phyloP scores from a whole-genome alignment of 2,888 invertebrate species.

The Eledona agricola region DNA sequence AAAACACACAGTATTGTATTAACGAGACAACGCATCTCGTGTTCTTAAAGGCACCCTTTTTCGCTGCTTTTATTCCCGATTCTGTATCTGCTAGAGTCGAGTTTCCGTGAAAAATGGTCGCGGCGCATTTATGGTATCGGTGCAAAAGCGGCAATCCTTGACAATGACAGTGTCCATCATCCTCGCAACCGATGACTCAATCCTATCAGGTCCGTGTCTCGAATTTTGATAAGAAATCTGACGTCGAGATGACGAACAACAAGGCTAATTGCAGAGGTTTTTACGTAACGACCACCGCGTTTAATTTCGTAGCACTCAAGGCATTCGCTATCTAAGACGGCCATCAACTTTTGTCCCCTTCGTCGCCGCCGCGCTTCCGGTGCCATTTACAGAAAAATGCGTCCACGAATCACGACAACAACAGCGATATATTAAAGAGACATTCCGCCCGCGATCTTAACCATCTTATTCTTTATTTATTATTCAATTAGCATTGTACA shows the following conservation, averaged over 20 bases:
- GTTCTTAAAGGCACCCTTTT: too few species aligned
- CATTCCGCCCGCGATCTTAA: conserved; percentile 9
- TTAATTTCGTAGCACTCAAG: conserved; percentile 5
- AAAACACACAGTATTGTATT: too few species aligned
- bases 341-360: conserved; percentile 19
- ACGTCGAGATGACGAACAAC: conserved; percentile 10
- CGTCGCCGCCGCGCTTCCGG: conserved; percentile 22
- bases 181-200: conserved; percentile 26
- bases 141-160: conserved; percentile 25
- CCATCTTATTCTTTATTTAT: conserved; percentile 33
- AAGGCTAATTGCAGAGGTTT: conserved; percentile 25
- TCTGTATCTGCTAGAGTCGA: too few species aligned
- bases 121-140: too few species aligned
- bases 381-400: conserved; percentile 23
- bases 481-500: conserved; percentile 36
- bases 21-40: too few species aligned
- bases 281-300: conserved; percentile 10
- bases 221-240: conserved; percentile 31
- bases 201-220: conserved; percentile 16
- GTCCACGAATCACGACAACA: too few species aligned
- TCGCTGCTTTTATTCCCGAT: too few species aligned
- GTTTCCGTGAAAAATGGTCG: too few species aligned
- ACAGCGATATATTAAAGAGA: too few species aligned
- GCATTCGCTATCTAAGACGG: conserved; percentile 7
- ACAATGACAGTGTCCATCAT: conserved; percentile 28